A percentile compares a stretch with the other conserved stretches of the same genome.
Conservation (phyloP, 2,888 invertebrate genomes). For the Caenorhabditis wallacei region DNA sequence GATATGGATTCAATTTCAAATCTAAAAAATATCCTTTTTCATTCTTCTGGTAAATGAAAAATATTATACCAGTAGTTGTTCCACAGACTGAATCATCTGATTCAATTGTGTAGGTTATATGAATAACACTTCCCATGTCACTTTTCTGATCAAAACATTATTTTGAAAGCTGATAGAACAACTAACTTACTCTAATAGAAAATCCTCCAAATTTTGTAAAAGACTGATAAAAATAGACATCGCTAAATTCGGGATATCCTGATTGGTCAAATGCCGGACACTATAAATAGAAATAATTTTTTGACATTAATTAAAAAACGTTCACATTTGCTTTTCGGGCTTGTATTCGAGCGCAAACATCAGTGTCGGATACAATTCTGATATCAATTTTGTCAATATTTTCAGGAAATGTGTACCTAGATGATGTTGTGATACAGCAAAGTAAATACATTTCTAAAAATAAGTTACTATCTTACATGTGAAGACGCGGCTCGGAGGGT, state of each 20-base stretch:
- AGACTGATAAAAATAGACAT: constrained; percentile 22
- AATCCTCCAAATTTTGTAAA: constrained; percentile 19
- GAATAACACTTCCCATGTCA: constrained; percentile 16
- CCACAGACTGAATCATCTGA: constrained; percentile 23
- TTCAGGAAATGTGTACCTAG: constrained; percentile 24
- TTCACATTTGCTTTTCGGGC: constrained; percentile 13
- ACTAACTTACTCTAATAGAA: background rate
- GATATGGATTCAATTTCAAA: background rate
- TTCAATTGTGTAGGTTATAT: constrained; percentile 12
- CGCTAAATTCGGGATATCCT: constrained; percentile 14
- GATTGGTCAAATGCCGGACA: constrained; percentile 34
- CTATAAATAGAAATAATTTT: background rate
- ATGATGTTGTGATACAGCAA: background rate
- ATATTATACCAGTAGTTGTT: background rate
- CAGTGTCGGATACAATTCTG: constrained; percentile 1
- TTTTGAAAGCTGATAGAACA: background rate
- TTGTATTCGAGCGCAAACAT: constrained; percentile 15
- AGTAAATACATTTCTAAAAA: background rate
- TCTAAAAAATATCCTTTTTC: background rate
- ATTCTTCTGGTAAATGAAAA: too few relatives aligned
- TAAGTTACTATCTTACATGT: background rate
- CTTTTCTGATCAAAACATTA: constrained; percentile 6
- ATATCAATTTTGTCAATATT: constrained; percentile 11
- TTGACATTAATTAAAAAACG: background rate
- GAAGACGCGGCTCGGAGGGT: constrained; percentile 25